Conservation (phyloP, 2,113 vertebrate genomes). For the Rhodinocichla rosea region DNA sequence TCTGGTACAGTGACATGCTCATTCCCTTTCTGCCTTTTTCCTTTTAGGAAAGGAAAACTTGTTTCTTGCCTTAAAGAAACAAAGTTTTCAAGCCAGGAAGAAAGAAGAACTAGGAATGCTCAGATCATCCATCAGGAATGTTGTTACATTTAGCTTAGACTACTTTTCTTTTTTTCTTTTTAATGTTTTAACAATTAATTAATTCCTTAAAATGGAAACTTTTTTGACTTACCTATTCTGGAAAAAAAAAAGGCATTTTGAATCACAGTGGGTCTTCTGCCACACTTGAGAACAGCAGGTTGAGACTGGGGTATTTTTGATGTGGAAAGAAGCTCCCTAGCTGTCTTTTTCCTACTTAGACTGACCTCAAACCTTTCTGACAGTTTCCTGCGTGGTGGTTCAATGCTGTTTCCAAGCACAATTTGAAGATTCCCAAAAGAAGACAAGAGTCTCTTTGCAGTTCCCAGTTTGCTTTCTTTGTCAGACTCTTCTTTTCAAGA, state of each 20-base stretch:
- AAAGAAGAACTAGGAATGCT: background rate
- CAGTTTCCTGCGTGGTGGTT: background rate
- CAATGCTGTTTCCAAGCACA: background rate
- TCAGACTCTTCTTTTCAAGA: constrained; percentile 22
- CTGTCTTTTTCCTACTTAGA: background rate
- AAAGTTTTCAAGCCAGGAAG: background rate
- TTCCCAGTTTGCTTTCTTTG: constrained; percentile 23
- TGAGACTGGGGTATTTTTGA: background rate
- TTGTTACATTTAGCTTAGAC: background rate
- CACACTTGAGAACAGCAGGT: background rate
- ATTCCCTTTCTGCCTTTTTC: background rate
- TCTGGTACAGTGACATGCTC: background rate
- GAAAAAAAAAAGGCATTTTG: background rate
- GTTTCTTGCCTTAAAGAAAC: background rate
- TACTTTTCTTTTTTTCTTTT: background rate
- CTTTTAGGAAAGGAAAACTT: background rate
- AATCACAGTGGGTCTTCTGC: background rate
- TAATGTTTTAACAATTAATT: background rate
- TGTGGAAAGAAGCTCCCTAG: background rate
- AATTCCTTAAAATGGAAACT: background rate
- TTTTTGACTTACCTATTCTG: background rate
- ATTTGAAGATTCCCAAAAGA: background rate
- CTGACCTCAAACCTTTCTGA: constrained; percentile 1
- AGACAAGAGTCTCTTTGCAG: background rate
- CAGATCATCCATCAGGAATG: background rate